Percentiles rank a stretch among this genome's conserved stretches.
Evolutionary conservation across 2,797 vertebrate species (phyloP).

Genomic region (Scleropages formosus): DNA sequence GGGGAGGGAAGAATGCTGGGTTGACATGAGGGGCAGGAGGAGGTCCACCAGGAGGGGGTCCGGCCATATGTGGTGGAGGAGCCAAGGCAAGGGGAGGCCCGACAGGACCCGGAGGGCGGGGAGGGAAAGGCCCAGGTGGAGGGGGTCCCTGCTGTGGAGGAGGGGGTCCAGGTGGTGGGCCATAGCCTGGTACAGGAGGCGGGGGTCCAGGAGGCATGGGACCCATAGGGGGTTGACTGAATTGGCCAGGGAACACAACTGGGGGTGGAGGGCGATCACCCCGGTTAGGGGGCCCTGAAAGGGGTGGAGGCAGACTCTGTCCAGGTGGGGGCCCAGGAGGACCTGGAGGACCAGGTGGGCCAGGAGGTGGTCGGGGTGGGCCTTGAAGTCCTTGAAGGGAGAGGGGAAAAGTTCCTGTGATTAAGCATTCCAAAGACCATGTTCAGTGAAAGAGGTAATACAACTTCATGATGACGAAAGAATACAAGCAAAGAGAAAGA

Average conservation of each 20-base stretch:
- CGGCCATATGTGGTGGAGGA: slow-evolving; percentile 92
- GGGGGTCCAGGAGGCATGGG: slow-evolving; percentile 85
- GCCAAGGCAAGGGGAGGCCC: slow-evolving; percentile 91
- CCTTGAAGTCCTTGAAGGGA: slow-evolving; percentile 72
- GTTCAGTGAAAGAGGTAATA: no score
- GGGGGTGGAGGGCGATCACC: slow-evolving; percentile 95
- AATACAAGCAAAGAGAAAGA: neutral
- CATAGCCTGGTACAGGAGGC: slow-evolving; percentile 88
- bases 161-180: slow-evolving; percentile 92
- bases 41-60: slow-evolving; percentile 93
- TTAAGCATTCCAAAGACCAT: neutral
- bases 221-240: slow-evolving; percentile 90
- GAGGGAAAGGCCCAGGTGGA: slow-evolving; percentile 91
- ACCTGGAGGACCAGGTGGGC: slow-evolving; percentile 89
- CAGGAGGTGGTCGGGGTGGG: slow-evolving; percentile 90
- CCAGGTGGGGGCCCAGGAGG: slow-evolving; percentile 88
- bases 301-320: slow-evolving; percentile 88
- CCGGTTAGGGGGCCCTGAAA: slow-evolving; percentile 90
- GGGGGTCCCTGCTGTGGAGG: slow-evolving; percentile 86
- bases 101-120: slow-evolving; percentile 88
- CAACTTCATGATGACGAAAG: neutral
- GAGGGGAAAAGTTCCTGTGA: neutral
- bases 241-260: slow-evolving; percentile 94
- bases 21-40: slow-evolving; percentile 97
- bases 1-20: slow-evolving; percentile 96